Evolutionary conservation across 1,140 invertebrate genomes (phyloP).

Genomic region (Ruditapes philippinarum): DNA sequence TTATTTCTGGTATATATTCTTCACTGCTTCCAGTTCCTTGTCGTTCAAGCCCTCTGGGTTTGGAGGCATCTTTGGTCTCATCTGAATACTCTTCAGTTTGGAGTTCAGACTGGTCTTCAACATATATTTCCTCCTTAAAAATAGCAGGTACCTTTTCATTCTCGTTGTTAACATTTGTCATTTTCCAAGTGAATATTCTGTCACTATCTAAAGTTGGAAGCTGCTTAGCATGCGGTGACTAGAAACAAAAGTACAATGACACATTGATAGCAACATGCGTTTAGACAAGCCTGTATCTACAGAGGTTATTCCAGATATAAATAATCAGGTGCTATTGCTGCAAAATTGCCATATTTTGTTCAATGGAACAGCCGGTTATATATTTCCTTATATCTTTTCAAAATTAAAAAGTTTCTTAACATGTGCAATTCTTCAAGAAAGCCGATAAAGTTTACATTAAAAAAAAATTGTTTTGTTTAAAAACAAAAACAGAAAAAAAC

Average conservation of each 20-base stretch:
- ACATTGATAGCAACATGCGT: conserved; percentile 53
- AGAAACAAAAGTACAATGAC: conserved; percentile 63
- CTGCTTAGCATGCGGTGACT: conserved; percentile 62
- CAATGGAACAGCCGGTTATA: no score
- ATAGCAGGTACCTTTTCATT: conserved; percentile 57
- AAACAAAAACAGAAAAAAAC: no score
- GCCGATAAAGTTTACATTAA: no score
- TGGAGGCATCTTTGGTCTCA: conserved; percentile 2
- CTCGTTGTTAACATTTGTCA: conserved; percentile 41
- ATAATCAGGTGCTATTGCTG: background rate
- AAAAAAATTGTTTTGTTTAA: no score
- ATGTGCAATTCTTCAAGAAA: no score
- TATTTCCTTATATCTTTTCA: no score
- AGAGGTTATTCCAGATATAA: conserved; percentile 5
- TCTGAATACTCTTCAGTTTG: conserved; percentile 41
- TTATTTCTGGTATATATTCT: conserved; percentile 60
- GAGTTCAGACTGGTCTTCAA: conserved; percentile 55
- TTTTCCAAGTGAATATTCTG: conserved; percentile 60
- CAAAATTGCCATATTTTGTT: conserved; percentile 27
- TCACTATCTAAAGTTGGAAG: conserved; percentile 58
- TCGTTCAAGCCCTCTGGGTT: conserved; percentile 36
- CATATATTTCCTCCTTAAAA: conserved; percentile 71
- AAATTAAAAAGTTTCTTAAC: no score
- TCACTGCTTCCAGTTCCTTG: conserved; percentile 52
- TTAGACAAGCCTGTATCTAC: conserved; percentile 32